Evolutionary conservation across 2,797 vertebrate genomes (phyloP).

Genomic region (Notoglanidium macrostoma): DNA sequence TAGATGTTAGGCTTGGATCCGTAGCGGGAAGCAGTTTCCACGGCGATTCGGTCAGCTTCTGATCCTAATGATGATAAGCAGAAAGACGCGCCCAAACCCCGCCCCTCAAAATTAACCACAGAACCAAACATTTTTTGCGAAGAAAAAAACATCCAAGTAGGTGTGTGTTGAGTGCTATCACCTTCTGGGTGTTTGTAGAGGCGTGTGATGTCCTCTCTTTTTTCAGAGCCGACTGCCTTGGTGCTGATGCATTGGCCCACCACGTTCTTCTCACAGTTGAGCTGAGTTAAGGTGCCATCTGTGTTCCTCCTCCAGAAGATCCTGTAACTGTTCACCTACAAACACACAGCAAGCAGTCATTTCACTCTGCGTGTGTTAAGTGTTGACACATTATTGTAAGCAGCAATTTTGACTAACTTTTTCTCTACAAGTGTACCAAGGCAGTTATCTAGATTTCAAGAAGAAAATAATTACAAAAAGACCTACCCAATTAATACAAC

Average conservation of each 20-base stretch:
- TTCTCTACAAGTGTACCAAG: too few species aligned
- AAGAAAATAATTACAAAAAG: too few species aligned
- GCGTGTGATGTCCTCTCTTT: slow-evolving; percentile 80
- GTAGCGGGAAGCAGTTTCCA: slow-evolving; percentile 83
- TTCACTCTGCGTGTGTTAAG: background rate
- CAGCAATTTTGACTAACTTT: too few species aligned
- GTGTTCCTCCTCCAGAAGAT: slow-evolving; percentile 86
- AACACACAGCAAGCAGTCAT: background rate
- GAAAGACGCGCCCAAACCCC: too few species aligned
- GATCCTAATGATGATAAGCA: slow-evolving; percentile 75
- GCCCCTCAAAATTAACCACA: too few species aligned
- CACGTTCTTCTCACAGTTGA: slow-evolving; percentile 84
- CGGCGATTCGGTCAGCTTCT: slow-evolving; percentile 84
- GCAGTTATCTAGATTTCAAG: too few species aligned
- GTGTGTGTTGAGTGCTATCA: slow-evolving; percentile 51
- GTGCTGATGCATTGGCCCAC: slow-evolving; percentile 88
- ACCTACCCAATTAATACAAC: too few species aligned
- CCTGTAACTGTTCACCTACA: slow-evolving; percentile 92
- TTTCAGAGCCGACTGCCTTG: slow-evolving; percentile 82
- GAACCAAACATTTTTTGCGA: too few species aligned
- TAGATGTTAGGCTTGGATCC: slow-evolving; percentile 83
- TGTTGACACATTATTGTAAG: too few species aligned
- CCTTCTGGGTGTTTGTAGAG: slow-evolving; percentile 88
- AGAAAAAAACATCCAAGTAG: background rate
- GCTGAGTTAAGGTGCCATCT: slow-evolving; percentile 80